Conservation (phyloP, 2,797 vertebrate genomes). For the Enteromius fasciolatus region DNA sequence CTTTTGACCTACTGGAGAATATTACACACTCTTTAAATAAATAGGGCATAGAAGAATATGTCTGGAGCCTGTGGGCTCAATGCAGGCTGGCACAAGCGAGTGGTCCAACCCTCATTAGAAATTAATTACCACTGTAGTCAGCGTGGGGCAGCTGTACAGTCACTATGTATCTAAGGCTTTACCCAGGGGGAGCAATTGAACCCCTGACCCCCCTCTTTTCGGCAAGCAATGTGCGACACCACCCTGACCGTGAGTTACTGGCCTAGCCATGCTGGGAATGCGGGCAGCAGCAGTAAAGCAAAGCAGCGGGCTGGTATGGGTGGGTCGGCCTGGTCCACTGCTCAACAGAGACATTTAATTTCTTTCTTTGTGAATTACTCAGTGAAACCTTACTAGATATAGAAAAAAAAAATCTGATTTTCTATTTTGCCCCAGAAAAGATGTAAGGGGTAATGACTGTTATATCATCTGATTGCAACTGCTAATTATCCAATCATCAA, state of each 20-base stretch:
- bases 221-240: slow-evolving; percentile 69
- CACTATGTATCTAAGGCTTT: slow-evolving; percentile 60
- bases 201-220: slow-evolving; percentile 68
- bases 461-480: slow-evolving; percentile 2
- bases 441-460: slow-evolving; percentile 24
- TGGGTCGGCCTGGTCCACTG: background rate
- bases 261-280: slow-evolving; percentile 75
- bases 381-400: background rate
- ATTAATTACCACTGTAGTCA: slow-evolving; percentile 66
- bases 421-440: background rate
- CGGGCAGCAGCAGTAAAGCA: slow-evolving; percentile 61
- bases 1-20: slow-evolving; percentile 22
- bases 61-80: slow-evolving; percentile 47
- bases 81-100: slow-evolving; percentile 55
- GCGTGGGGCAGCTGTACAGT: slow-evolving; percentile 53
- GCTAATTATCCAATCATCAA: slow-evolving; percentile 44
- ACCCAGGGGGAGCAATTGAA: slow-evolving; percentile 73
- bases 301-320: slow-evolving; percentile 7
- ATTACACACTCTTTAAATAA: slow-evolving; percentile 22
- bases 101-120: slow-evolving; percentile 65
- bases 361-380: background rate
- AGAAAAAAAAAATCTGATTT: background rate
- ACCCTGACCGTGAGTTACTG: slow-evolving; percentile 71
- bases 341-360: background rate
- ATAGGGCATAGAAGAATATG: slow-evolving; percentile 22